A percentile compares a stretch with the other conserved stretches of the same genome.
These are phyloP conservation scores for Hetaerina titia DNA, from an alignment of 2,888 invertebrate genomes.

Conservation along the genomic window DNA sequence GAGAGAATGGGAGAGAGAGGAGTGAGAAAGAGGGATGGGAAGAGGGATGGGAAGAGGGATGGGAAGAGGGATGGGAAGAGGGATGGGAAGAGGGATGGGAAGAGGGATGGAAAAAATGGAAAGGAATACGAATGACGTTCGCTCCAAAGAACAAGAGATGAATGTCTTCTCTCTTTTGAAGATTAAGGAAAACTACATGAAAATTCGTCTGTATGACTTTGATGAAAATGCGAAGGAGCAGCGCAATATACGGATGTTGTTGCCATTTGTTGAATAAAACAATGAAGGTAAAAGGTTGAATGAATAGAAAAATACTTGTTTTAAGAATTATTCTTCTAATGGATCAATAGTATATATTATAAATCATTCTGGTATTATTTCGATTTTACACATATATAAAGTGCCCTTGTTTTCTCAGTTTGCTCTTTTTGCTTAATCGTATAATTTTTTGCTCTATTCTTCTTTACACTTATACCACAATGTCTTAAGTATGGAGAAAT, in stretches of 20 bases:
- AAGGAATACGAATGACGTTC: not conserved
- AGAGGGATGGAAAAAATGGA: not conserved
- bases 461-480: too few species aligned
- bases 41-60: too few species aligned
- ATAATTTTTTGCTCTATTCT: too few species aligned
- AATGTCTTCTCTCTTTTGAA: not conserved
- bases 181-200: not conserved
- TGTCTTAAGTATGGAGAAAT: too few species aligned
- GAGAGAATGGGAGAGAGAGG: not conserved
- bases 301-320: too few species aligned
- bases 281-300: too few species aligned
- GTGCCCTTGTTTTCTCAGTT: too few species aligned
- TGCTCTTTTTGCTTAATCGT: too few species aligned
- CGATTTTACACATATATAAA: too few species aligned
- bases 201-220: not conserved
- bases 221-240: not conserved
- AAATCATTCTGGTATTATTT: too few species aligned
- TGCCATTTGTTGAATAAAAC: not conserved
- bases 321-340: too few species aligned
- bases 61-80: not conserved
- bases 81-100: not conserved
- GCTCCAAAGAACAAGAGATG: not conserved
- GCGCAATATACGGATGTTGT: not conserved
- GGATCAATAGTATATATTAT: too few species aligned
- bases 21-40: not conserved